phyloP scores from a whole-genome alignment of 2,113 vertebrate genomes.

The Cnemophilus loriae region DNA sequence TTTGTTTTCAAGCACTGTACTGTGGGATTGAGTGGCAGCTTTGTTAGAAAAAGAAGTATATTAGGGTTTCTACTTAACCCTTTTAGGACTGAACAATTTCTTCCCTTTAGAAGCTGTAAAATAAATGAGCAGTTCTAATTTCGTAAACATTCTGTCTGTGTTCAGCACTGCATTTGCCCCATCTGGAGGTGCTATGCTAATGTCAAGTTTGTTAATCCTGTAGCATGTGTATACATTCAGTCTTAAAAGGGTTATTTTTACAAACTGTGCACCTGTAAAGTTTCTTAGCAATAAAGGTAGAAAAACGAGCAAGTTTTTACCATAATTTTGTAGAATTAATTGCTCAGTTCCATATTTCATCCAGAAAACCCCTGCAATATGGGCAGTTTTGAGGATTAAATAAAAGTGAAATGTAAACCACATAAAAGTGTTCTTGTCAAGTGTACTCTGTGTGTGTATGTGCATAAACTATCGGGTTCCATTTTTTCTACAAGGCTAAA shows the following conservation, averaged over 20 bases:
- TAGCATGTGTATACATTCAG: constrained; percentile 76
- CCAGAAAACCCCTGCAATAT: constrained; percentile 82
- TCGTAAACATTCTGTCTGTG: constrained; percentile 46
- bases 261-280: constrained; percentile 93
- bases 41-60: constrained; percentile 75
- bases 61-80: constrained; percentile 74
- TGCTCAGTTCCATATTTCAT: constrained; percentile 93
- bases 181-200: constrained; percentile 69
- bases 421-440: constrained; percentile 67
- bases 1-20: constrained; percentile 90
- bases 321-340: constrained; percentile 93
- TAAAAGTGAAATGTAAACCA: constrained; percentile 84
- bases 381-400: constrained; percentile 91
- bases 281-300: constrained; percentile 97
- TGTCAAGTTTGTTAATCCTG: constrained; percentile 52
- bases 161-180: constrained; percentile 66
- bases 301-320: constrained; percentile 86
- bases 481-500: not conserved
- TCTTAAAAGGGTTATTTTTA: constrained; percentile 88
- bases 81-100: constrained; percentile 72
- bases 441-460: constrained; percentile 62
- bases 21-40: constrained; percentile 86
- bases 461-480: not conserved
- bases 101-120: constrained; percentile 56
- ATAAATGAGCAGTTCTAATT: constrained; percentile 7